Percentiles rank a stretch among this genome's conserved stretches.
These are phyloP conservation scores for Xenopus borealis DNA, from an alignment of 2,113 vertebrate species.

Conservation along the genomic window DNA sequence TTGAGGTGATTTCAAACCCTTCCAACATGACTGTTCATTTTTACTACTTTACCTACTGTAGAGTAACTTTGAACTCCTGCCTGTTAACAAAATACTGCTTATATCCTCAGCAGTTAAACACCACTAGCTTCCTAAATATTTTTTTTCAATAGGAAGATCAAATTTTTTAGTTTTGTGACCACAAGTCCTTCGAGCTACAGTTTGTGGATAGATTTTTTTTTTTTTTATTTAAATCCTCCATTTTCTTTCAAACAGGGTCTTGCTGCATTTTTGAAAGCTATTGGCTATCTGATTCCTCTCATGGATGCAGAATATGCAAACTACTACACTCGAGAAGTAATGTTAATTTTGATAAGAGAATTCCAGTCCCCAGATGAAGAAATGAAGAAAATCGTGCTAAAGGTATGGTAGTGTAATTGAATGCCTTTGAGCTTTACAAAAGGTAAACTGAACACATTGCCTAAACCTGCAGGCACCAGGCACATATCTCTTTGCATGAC, in stretches of 20 bases:
- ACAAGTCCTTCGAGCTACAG: too few species aligned
- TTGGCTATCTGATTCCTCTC: slow-evolving; percentile 95
- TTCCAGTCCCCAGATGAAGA: slow-evolving; percentile 98
- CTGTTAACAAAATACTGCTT: too few species aligned
- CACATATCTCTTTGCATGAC: too few species aligned
- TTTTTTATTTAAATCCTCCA: neutral
- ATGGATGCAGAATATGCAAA: slow-evolving; percentile 99
- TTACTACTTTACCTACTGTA: too few species aligned
- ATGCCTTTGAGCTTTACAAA: too few species aligned
- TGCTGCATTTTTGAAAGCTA: slow-evolving; percentile 96
- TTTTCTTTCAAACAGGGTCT: slow-evolving; percentile 74
- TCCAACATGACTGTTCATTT: too few species aligned
- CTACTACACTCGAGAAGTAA: slow-evolving; percentile 98
- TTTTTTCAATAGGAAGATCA: too few species aligned
- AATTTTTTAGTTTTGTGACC: neutral
- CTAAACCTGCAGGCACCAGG: too few species aligned
- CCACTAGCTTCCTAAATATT: neutral
- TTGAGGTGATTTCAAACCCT: too few species aligned
- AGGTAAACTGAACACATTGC: too few species aligned
- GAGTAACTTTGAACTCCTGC: too few species aligned
- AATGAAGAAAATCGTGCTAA: slow-evolving; percentile 98
- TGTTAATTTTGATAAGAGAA: slow-evolving; percentile 98
- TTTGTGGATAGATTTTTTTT: neutral
- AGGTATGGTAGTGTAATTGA: slow-evolving; percentile 63
- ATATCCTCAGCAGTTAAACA: too few species aligned